These are phyloP conservation scores for Paratrypauchen microcephalus DNA, from an alignment of 2,797 vertebrate genomes.

Conservation along the genomic window DNA sequence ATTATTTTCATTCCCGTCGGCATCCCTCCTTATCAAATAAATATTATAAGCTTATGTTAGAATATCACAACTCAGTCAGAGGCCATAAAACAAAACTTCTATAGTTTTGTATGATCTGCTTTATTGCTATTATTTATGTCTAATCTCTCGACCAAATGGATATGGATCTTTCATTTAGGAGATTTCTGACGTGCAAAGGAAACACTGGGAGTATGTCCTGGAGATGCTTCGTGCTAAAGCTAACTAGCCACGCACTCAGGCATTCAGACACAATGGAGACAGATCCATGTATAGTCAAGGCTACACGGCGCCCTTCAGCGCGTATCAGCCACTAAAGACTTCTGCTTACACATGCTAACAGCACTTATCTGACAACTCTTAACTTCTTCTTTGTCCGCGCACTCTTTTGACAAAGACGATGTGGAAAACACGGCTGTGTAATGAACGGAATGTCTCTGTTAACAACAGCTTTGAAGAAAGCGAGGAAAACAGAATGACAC, in stretches of 20 bases:
- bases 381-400: conserved; percentile 24
- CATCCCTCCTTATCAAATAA: no score
- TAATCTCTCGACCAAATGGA: not conserved
- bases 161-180: not conserved
- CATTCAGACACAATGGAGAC: conserved; percentile 35
- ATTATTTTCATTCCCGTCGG: no score
- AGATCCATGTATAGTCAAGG: conserved; percentile 28
- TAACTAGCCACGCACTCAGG: conserved; percentile 15
- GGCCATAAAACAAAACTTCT: not conserved
- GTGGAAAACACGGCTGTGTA: not conserved
- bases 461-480: not conserved
- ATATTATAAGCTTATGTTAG: not conserved
- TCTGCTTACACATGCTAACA: conserved; percentile 11
- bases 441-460: conserved; percentile 2
- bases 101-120: not conserved
- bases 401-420: conserved; percentile 5
- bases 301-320: conserved; percentile 33
- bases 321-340: conserved; percentile 21
- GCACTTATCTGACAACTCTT: conserved; percentile 18
- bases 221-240: conserved; percentile 3
- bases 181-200: not conserved
- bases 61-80: not conserved
- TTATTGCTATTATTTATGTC: not conserved
- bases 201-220: no score
- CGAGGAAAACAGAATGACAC: not conserved